Percentiles rank a stretch among this genome's conserved stretches.
phyloP scores from a whole-genome alignment of 2,113 vertebrate species.

The Narcine bancroftii region DNA sequence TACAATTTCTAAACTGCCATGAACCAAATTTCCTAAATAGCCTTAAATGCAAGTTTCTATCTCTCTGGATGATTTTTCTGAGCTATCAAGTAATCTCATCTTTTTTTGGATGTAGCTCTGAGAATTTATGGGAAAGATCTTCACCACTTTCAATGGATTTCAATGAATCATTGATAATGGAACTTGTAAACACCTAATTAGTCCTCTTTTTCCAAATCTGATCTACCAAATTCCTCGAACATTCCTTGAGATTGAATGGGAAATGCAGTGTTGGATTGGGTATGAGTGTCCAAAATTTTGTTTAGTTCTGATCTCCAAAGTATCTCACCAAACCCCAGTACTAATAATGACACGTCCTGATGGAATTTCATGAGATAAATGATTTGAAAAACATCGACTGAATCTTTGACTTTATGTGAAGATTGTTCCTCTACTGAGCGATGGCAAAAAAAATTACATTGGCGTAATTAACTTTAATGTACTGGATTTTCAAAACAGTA shows the following conservation, averaged over 20 bases:
- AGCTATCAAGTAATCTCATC: background rate
- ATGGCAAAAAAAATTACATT: background rate
- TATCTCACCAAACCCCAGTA: background rate
- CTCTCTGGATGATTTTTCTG: too few relatives aligned
- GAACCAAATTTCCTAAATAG: background rate
- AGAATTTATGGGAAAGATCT: background rate
- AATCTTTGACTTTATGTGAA: background rate
- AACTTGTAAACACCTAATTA: background rate
- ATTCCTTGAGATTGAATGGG: too few relatives aligned
- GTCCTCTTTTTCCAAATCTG: background rate
- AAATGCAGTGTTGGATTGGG: too few relatives aligned
- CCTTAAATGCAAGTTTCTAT: background rate
- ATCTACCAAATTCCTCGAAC: conserved; percentile 8
- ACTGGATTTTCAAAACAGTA: background rate
- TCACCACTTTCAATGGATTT: too few relatives aligned
- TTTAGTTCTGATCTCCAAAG: background rate
- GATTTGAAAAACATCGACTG: background rate
- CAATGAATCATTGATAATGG: background rate
- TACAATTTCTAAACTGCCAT: background rate
- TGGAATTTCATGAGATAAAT: background rate
- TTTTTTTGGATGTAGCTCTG: background rate
- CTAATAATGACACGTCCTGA: background rate
- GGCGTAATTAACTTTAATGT: background rate
- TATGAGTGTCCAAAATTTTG: background rate
- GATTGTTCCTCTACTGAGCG: background rate